Conservation (phyloP, 30 jellyfish, hydroid and myxozoan genomes). For the Clytia hemisphaerica region DNA sequence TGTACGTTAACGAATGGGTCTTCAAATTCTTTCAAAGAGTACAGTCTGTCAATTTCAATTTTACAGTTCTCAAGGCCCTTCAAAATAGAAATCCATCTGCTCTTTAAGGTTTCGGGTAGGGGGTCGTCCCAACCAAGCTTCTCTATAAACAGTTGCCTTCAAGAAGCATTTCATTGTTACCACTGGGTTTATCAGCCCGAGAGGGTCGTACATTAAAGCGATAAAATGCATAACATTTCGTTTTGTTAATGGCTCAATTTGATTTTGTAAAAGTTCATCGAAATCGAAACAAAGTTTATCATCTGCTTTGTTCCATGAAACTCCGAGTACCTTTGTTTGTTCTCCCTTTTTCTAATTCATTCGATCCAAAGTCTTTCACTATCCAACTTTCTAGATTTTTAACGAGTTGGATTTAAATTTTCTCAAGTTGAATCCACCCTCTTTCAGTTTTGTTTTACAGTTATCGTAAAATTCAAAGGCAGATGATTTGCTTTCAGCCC, state of each 20-base stretch:
- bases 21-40: conserved; percentile 13
- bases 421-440: conserved; percentile 22
- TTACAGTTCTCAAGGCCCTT: conserved; percentile 11
- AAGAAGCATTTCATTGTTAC: conserved; percentile 40
- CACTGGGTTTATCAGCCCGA: conserved; percentile 40
- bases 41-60: conserved; percentile 14
- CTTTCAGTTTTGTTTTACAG: not conserved
- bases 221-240: conserved; percentile 25
- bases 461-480: conserved; percentile 9
- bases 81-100: conserved; percentile 35
- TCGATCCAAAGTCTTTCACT: conserved; percentile 1
- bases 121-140: conserved; percentile 29
- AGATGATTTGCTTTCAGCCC: not conserved
- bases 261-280: not conserved
- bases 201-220: conserved; percentile 42
- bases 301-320: conserved; percentile 37
- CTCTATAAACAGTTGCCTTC: conserved; percentile 37
- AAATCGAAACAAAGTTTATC: conserved; percentile 37
- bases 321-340: conserved; percentile 40
- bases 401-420: conserved; percentile 32
- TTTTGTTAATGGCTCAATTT: conserved; percentile 15
- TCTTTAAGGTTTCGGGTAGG: conserved; percentile 19
- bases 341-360: conserved; percentile 9
- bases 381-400: conserved; percentile 10
- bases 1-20: conserved; percentile 21